These are phyloP conservation scores for Sericinus montela DNA, from an alignment of 2,888 invertebrate species.

Conservation along the genomic window DNA sequence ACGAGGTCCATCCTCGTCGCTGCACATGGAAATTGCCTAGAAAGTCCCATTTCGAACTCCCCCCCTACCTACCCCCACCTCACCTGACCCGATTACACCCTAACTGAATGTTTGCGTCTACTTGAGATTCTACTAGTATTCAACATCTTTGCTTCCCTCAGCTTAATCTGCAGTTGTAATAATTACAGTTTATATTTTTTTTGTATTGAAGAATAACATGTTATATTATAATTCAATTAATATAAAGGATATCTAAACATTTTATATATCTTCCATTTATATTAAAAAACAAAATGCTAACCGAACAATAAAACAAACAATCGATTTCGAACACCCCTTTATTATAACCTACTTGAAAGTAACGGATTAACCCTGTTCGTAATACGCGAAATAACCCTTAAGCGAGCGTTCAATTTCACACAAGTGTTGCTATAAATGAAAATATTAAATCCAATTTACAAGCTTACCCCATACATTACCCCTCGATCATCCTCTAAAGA, in stretches of 20 bases:
- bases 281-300: background rate
- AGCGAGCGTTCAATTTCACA: constrained; percentile 75
- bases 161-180: background rate
- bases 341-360: constrained; percentile 42
- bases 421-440: constrained; percentile 68
- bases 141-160: background rate
- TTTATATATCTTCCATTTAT: background rate
- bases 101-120: constrained; percentile 29
- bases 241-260: too few species aligned
- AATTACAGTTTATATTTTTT: too few species aligned
- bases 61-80: constrained; percentile 23
- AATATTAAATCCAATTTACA: constrained; percentile 78
- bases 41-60: constrained; percentile 51
- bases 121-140: constrained; percentile 45
- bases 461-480: constrained; percentile 56
- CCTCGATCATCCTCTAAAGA: constrained; percentile 54
- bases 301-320: constrained; percentile 12
- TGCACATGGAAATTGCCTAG: constrained; percentile 66
- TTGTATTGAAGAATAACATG: too few species aligned
- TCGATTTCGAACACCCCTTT: constrained; percentile 25
- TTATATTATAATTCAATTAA: too few species aligned
- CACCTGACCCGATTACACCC: constrained; percentile 22
- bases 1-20: constrained; percentile 38
- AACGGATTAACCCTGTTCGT: constrained; percentile 60
- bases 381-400: constrained; percentile 48